Percentiles rank a stretch among this genome's conserved stretches.
phyloP scores from a whole-genome alignment of 2,888 invertebrate genomes.

The Apomyelois bistriatella region DNA sequence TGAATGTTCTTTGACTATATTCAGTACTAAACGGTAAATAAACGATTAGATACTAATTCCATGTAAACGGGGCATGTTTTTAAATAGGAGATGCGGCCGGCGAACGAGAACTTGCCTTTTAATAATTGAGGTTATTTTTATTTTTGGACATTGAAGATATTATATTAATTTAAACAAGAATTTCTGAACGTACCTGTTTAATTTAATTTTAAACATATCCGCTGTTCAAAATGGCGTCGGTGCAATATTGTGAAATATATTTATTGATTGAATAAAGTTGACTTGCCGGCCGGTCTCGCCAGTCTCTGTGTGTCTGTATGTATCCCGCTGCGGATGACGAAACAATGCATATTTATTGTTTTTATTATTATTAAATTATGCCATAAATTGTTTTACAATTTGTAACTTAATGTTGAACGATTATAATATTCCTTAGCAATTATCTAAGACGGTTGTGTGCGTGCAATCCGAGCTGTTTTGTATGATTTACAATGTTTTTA shows the following conservation, averaged over 20 bases:
- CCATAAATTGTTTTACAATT: slow-evolving; percentile 68
- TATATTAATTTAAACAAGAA: not conserved
- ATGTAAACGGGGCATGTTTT: not conserved
- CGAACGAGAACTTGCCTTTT: not conserved
- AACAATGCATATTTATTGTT: slow-evolving; percentile 62
- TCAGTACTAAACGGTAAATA: too few relatives aligned
- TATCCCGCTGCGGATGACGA: slow-evolving; percentile 29
- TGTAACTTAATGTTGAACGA: slow-evolving; percentile 58
- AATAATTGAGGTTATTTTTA: not conserved
- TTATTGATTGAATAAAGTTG: not conserved
- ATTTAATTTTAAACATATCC: not conserved
- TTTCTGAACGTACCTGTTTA: not conserved
- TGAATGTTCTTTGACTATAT: too few relatives aligned
- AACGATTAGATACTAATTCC: not conserved
- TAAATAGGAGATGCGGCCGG: not conserved
- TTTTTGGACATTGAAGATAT: not conserved
- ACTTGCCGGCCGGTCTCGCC: not conserved
- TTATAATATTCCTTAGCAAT: slow-evolving; percentile 39
- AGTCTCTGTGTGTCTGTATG: slow-evolving; percentile 3
- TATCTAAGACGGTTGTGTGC: slow-evolving; percentile 37
- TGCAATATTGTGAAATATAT: not conserved
- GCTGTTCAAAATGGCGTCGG: slow-evolving; percentile 5
- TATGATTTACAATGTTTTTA: slow-evolving; percentile 47
- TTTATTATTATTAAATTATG: slow-evolving; percentile 58
- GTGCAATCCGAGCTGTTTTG: slow-evolving; percentile 39